phyloP scores from a whole-genome alignment of 2,113 vertebrate species.

The Poecile atricapillus region DNA sequence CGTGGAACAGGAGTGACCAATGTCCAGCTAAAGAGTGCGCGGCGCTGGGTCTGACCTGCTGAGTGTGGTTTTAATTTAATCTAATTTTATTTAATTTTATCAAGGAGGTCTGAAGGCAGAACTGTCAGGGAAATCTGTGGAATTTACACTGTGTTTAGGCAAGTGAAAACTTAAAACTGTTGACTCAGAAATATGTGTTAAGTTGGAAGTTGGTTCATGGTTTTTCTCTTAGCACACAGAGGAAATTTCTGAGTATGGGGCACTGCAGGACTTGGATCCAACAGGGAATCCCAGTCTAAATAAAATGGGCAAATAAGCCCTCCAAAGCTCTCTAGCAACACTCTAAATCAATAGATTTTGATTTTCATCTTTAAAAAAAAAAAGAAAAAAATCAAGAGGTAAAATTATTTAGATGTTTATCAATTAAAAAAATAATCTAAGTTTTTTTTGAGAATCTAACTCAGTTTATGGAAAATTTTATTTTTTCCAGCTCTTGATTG shows the following conservation, averaged over 20 bases:
- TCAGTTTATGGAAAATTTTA: not conserved
- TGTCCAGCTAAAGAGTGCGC: not conserved
- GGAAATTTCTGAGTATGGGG: not conserved
- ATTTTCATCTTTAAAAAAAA: not conserved
- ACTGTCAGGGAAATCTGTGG: not conserved
- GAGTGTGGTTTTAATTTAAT: accelerated
- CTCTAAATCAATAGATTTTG: not conserved
- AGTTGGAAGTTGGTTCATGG: not conserved
- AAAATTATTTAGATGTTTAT: not conserved
- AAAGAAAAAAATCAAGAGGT: not conserved
- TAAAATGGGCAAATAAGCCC: not conserved
- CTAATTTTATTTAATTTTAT: not conserved
- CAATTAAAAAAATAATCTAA: not conserved
- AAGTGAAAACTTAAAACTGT: not conserved
- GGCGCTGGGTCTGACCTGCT: not conserved
- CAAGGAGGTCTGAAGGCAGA: not conserved
- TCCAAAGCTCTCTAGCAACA: not conserved
- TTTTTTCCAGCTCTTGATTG: not conserved
- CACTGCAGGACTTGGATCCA: not conserved
- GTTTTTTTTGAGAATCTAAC: not conserved
- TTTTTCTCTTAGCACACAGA: not conserved
- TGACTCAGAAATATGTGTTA: not conserved
- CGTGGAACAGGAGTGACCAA: not conserved
- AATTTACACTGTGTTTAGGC: not conserved
- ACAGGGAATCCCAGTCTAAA: not conserved